Percentiles rank a stretch among this genome's conserved stretches.
phyloP scores from a whole-genome alignment of 1,140 invertebrate genomes.

The Drosophila melanica region DNA sequence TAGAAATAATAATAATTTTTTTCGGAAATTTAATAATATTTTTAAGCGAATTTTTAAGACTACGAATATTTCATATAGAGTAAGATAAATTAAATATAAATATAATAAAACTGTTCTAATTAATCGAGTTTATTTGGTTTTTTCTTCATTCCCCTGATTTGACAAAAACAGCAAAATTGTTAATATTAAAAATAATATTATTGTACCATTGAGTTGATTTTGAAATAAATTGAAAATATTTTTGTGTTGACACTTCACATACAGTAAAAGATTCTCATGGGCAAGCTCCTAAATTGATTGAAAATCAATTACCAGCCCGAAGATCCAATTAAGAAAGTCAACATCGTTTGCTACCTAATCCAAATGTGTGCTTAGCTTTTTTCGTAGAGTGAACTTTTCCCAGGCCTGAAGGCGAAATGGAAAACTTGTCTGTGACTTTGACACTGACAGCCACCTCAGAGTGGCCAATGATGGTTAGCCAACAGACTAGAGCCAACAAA shows the following conservation, averaged over 20 bases:
- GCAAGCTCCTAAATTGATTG: not conserved
- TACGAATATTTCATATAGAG: too few species aligned
- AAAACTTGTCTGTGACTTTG: conserved; percentile 57
- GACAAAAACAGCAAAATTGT: too few species aligned
- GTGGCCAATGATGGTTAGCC: conserved; percentile 16
- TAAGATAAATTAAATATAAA: too few species aligned
- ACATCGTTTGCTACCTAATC: conserved; percentile 18
- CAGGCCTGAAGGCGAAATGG: conserved; percentile 47
- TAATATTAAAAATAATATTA: too few species aligned
- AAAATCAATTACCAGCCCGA: conserved; percentile 20
- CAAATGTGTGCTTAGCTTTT: conserved; percentile 49
- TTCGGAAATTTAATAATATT: too few species aligned
- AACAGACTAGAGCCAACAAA: conserved; percentile 18
- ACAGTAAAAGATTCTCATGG: not conserved
- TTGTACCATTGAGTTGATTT: too few species aligned
- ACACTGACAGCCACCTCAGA: conserved; percentile 50
- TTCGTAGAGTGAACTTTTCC: conserved; percentile 59
- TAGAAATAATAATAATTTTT: too few species aligned
- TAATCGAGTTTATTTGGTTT: too few species aligned
- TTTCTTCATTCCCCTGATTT: too few species aligned
- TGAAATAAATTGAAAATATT: too few species aligned
- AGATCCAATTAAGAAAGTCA: conserved; percentile 42
- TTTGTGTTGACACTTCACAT: not conserved
- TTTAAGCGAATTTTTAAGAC: too few species aligned
- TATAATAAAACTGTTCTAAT: too few species aligned